A percentile compares a stretch with the other conserved stretches of the same genome.
Evolutionary conservation across 2,888 invertebrate species (phyloP).

Genomic region (Allolobophora icterica): DNA sequence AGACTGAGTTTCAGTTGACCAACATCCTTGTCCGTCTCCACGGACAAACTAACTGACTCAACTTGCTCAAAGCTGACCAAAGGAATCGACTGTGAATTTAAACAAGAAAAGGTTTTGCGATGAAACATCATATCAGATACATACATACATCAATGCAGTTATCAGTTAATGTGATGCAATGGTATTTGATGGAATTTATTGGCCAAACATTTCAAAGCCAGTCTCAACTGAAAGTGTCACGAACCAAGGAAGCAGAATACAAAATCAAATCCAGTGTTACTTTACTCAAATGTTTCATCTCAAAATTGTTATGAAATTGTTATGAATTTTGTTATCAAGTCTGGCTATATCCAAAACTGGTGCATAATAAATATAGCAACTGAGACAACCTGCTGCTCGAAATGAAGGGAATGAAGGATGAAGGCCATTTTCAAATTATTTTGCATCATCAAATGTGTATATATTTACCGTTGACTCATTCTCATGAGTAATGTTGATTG

Average conservation of each 20-base stretch:
- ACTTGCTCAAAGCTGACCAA: conserved; percentile 87
- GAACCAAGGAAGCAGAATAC: background rate
- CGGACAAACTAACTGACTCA: conserved; percentile 73
- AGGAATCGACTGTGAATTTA: conserved; percentile 70
- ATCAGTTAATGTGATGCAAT: background rate
- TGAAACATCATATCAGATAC: too few species aligned
- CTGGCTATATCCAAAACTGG: background rate
- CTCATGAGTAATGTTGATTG: background rate
- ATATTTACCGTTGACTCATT: background rate
- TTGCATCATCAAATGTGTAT: background rate
- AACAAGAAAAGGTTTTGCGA: background rate
- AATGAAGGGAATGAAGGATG: background rate
- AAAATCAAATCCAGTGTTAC: too few species aligned
- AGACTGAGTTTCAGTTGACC: conserved; percentile 82
- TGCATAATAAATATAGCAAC: too few species aligned
- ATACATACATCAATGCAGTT: background rate
- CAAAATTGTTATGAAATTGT: background rate
- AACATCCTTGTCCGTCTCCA: conserved; percentile 66
- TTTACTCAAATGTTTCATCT: background rate
- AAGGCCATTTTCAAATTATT: background rate
- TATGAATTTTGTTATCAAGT: background rate
- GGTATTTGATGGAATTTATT: background rate
- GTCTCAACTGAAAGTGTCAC: background rate
- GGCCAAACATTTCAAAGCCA: background rate
- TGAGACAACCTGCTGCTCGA: background rate